Conservation (phyloP, 2,888 invertebrate genomes). For the Standfussiana lucernea region DNA sequence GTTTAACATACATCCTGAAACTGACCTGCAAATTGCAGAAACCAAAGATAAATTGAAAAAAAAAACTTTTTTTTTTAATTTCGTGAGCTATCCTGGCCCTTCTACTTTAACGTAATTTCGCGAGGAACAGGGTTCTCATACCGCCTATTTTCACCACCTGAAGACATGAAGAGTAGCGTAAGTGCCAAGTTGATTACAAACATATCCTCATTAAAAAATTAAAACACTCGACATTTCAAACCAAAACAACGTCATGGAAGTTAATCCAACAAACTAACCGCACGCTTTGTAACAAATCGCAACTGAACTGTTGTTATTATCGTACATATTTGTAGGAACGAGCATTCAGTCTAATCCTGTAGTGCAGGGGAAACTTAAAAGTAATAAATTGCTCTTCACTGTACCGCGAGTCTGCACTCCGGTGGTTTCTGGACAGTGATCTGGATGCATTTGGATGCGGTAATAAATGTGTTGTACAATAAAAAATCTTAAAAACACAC, state of each 20-base stretch:
- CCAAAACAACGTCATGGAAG: constrained; percentile 25
- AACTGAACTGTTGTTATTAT: constrained; percentile 48
- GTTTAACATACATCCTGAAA: no score
- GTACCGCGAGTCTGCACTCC: constrained; percentile 74
- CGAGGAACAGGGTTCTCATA: background rate
- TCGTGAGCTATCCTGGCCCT: no score
- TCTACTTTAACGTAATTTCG: background rate
- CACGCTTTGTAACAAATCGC: constrained; percentile 40
- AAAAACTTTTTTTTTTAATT: no score
- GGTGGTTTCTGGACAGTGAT: constrained; percentile 66
- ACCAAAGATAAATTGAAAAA: no score
- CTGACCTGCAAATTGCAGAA: no score
- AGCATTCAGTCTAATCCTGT: constrained; percentile 69
- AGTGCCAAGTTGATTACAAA: background rate
- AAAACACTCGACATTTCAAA: background rate
- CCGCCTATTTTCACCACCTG: background rate
- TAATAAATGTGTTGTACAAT: background rate
- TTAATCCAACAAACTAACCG: constrained; percentile 40
- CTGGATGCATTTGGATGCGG: constrained; percentile 43
- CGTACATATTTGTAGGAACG: constrained; percentile 60
- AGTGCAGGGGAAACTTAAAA: constrained; percentile 74
- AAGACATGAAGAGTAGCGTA: background rate
- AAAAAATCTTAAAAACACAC: no score
- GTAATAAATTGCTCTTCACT: constrained; percentile 81
- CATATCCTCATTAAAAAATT: background rate